phyloP scores from a whole-genome alignment of 2,797 vertebrate species.

The Apodemus agrarius region DNA sequence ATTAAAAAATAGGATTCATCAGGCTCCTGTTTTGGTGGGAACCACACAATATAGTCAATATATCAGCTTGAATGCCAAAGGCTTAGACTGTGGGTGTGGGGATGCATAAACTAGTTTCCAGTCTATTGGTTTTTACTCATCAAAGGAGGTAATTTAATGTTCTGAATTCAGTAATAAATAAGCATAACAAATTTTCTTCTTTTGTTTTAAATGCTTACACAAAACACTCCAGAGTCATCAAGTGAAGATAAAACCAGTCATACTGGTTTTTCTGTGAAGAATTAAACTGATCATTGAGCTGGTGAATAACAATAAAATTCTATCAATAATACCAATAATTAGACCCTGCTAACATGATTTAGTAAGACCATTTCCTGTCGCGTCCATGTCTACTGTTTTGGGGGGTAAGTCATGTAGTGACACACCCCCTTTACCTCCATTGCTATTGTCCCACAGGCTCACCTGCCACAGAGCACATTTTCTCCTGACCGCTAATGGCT shows the following conservation, averaged over 20 bases:
- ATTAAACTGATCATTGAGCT: constrained; percentile 24
- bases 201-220: constrained; percentile 48
- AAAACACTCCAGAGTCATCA: constrained; percentile 29
- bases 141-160: constrained; percentile 43
- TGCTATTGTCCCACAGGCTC: neutral
- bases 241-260: neutral
- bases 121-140: constrained; percentile 62
- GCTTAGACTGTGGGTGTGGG: neutral
- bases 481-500: neutral
- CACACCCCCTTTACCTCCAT: neutral
- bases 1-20: constrained; percentile 70
- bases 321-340: neutral
- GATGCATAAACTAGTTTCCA: constrained; percentile 52
- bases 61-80: constrained; percentile 56
- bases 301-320: neutral
- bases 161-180: constrained; percentile 59
- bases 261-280: neutral
- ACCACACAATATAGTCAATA: neutral
- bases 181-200: constrained; percentile 8
- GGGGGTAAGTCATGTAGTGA: neutral
- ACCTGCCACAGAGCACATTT: neutral
- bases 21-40: constrained; percentile 38
- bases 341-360: neutral
- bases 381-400: neutral
- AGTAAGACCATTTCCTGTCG: neutral